phyloP scores from a whole-genome alignment of 2,888 invertebrate genomes.

The Tineola bisselliella region DNA sequence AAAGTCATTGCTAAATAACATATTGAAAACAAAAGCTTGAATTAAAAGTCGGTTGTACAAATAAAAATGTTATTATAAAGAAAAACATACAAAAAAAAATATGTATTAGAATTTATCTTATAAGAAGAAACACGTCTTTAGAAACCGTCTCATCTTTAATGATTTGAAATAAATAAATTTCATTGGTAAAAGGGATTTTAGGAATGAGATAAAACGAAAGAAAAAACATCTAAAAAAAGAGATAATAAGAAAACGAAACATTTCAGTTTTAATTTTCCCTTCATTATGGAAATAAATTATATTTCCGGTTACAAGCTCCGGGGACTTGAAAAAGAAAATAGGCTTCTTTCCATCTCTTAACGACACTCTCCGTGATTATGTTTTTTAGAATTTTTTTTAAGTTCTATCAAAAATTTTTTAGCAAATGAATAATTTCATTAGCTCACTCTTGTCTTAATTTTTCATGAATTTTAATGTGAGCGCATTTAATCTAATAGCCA shows the following conservation, averaged over 20 bases:
- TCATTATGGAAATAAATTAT: constrained; percentile 32
- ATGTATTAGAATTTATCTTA: not conserved
- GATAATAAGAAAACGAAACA: constrained; percentile 16
- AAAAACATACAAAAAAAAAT: not conserved
- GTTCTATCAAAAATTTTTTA: too few relatives aligned
- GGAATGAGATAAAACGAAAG: not conserved
- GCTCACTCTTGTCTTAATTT: too few relatives aligned
- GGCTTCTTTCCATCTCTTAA: constrained; percentile 36
- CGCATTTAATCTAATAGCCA: too few relatives aligned
- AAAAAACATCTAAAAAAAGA: constrained; percentile 17
- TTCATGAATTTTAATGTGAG: too few relatives aligned
- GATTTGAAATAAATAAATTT: constrained; percentile 4
- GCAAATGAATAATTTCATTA: too few relatives aligned
- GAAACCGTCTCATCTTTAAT: not conserved
- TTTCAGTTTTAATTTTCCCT: constrained; percentile 32
- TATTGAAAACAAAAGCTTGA: too few relatives aligned
- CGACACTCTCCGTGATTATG: constrained; percentile 22
- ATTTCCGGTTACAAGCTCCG: constrained; percentile 25
- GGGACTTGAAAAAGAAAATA: constrained; percentile 26
- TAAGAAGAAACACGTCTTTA: not conserved
- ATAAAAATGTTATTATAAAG: too few relatives aligned
- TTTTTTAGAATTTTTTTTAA: constrained; percentile 17
- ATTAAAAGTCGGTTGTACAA: too few relatives aligned
- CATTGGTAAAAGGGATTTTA: not conserved
- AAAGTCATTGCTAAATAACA: too few relatives aligned